Evolutionary conservation across 2,113 vertebrate species (phyloP).

Genomic region (Pomatorhinus ruficollis): DNA sequence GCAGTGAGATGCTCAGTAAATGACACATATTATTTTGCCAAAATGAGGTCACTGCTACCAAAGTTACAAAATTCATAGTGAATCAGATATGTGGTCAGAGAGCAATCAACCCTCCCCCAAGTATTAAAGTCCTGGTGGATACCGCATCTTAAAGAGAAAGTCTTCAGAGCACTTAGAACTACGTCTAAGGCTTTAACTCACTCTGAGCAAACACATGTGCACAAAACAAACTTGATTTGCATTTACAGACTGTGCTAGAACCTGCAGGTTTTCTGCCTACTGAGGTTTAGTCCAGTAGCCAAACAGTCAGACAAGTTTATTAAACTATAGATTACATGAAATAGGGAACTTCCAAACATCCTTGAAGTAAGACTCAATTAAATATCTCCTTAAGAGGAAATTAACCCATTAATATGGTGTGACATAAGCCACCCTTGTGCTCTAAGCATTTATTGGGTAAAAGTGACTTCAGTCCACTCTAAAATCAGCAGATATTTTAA

Average conservation of each 20-base stretch:
- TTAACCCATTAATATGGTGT: background rate
- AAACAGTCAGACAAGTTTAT: background rate
- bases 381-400: background rate
- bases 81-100: conserved; percentile 62
- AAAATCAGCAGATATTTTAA: conserved; percentile 6
- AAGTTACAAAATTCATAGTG: conserved; percentile 63
- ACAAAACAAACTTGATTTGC: conserved; percentile 1
- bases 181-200: background rate
- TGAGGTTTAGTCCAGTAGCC: background rate
- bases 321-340: background rate
- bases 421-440: background rate
- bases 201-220: background rate
- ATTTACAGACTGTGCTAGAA: background rate
- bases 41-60: conserved; percentile 70
- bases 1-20: conserved; percentile 50
- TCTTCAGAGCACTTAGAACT: background rate
- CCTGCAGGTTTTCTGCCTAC: background rate
- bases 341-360: background rate
- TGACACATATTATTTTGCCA: conserved; percentile 66
- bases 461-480: background rate
- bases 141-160: conserved; percentile 36
- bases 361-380: background rate
- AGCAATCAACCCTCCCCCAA: conserved; percentile 32
- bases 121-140: conserved; percentile 11
- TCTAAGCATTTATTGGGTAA: background rate